These are phyloP conservation scores for Microchirus variegatus DNA, from an alignment of 2,797 vertebrate species.

Conservation along the genomic window DNA sequence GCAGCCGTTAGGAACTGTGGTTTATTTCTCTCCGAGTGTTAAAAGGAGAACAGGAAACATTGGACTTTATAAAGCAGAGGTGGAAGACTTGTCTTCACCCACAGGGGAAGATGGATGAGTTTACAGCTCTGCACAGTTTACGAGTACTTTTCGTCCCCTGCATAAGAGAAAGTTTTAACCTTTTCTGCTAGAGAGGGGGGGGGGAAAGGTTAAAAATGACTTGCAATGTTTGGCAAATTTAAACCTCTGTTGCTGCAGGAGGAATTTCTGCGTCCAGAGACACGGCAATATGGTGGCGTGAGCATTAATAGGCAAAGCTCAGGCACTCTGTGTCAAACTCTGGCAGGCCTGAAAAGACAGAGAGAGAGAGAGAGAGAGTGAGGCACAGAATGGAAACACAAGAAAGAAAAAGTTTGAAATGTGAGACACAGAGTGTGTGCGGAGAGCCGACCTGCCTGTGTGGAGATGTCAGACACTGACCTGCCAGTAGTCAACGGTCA, in stretches of 20 bases:
- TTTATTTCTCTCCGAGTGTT: conserved; percentile 7
- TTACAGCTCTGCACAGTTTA: conserved; percentile 36
- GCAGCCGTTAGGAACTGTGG: conserved; percentile 13
- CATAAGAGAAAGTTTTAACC: conserved; percentile 46
- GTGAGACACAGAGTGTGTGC: conserved; percentile 29
- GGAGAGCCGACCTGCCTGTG: conserved; percentile 48
- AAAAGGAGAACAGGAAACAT: conserved; percentile 22
- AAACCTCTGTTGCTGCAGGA: conserved; percentile 8
- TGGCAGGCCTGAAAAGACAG: conserved; percentile 20
- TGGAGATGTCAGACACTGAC: conserved; percentile 46
- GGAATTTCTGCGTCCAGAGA: conserved; percentile 1
- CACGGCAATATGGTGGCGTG: conserved; percentile 29
- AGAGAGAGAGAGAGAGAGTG: neutral
- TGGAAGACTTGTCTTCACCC: conserved; percentile 6
- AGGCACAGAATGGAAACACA: conserved; percentile 18
- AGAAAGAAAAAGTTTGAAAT: conserved; percentile 12
- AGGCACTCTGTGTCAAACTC: conserved; percentile 17
- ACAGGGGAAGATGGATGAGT: conserved; percentile 16
- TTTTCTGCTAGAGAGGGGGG: conserved; percentile 23
- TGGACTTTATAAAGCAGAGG: neutral
- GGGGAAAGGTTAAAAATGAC: conserved; percentile 40
- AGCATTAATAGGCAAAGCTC: conserved; percentile 38
- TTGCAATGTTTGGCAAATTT: conserved; percentile 17
- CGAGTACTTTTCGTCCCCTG: conserved; percentile 27
- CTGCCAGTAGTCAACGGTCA: conserved; percentile 14